phyloP scores from a whole-genome alignment of 2,797 vertebrate species.

The Oreochromis grahami region DNA sequence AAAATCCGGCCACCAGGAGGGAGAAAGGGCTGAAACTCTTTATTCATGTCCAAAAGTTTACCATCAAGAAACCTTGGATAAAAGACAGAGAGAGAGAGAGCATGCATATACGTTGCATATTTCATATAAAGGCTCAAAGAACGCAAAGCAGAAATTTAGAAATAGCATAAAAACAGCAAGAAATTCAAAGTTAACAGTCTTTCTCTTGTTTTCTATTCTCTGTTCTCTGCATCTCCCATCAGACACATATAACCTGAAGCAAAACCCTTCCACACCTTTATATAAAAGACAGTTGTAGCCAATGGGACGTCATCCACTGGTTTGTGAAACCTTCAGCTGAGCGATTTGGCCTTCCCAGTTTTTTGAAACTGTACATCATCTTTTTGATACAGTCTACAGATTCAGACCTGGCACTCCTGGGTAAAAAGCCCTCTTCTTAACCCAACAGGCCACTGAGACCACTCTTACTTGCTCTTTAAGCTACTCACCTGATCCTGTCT shows the following conservation, averaged over 20 bases:
- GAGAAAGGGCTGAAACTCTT: conserved; percentile 90
- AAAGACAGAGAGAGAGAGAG: background rate
- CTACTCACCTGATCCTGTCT: background rate
- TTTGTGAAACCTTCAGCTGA: background rate
- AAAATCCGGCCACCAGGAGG: conserved; percentile 93
- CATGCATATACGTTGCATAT: background rate
- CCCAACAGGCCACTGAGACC: background rate
- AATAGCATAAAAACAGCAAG: background rate
- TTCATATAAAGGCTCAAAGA: background rate
- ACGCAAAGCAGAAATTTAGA: background rate
- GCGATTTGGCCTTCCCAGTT: background rate
- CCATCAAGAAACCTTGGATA: conserved; percentile 89
- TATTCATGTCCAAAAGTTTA: conserved; percentile 96
- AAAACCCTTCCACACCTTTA: background rate
- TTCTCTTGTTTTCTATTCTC: background rate
- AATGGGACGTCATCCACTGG: background rate
- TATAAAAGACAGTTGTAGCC: background rate
- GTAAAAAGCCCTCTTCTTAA: background rate
- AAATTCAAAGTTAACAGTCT: background rate
- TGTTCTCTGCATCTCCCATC: background rate
- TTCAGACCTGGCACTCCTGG: background rate
- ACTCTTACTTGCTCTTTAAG: background rate
- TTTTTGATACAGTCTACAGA: background rate
- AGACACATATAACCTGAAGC: background rate
- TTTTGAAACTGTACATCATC: background rate